Base-by-base conservation (phyloP, 2,888 invertebrate species). In the Caenorhabditis afra region DNA sequence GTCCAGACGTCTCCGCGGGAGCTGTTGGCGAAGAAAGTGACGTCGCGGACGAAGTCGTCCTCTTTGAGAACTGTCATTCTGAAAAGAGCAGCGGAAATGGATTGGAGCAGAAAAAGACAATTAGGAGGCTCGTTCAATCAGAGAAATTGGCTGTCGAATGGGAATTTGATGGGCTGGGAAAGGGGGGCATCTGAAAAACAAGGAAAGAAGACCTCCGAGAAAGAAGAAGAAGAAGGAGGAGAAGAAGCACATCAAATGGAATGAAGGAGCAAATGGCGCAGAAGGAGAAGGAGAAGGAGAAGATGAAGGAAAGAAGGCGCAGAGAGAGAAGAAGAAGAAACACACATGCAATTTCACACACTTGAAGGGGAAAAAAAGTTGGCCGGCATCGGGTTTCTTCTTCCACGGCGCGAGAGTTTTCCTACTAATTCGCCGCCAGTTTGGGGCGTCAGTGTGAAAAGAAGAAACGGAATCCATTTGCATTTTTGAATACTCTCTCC, bases 221-320 rank as follows among this genome's bases (percentile, higher is more conserved):
- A 45, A 57, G 16, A 45, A 14, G 41, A 62, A 22, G 55, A 29
- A 14, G 22, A 47, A 45, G 47, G 44, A 45, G 57, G 14, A 64
- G 49, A 52, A 67, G 52, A 55, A 57, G 55, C 74, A 66, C 74
- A 75, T 71, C 67, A 79, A 74, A 74, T 64, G 74, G 73, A 67
- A 53, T 71, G 67, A 74, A 61, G 66, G 61, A 59, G 74, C 66
- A 75, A 75, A 75, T 75, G 66, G 53, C 55, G 74, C 74, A 74
- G 65, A 65, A 74, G 71, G 39, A 49, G 61, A 52, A 59, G 44
- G 58, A 52, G 50, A 52, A 52, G 49, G 41, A 52, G 61, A 59
- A 29, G 59, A 20, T 23, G 18, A 53, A 52, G 50, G 14, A 52
- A 8, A 49, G n/a, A 39, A 45, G 16, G 50, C 35, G 37, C 22